These are phyloP conservation scores for Solenopsis invicta DNA, from an alignment of 1,140 invertebrate species.

Conservation along the genomic window DNA sequence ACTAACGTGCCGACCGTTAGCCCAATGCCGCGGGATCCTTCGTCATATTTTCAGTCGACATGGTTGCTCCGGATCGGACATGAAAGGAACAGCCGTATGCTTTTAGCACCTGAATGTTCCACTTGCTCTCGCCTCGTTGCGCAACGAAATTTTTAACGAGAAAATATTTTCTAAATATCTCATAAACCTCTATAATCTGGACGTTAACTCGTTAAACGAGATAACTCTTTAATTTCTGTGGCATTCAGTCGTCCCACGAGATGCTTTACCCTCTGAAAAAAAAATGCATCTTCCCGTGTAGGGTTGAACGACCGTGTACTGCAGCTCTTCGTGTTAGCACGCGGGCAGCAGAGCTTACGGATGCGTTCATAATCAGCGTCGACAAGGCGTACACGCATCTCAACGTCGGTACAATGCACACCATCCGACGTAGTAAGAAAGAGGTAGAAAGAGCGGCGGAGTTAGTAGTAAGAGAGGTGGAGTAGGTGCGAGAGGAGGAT, in stretches of 20 bases:
- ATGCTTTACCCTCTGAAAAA: conserved; percentile 23
- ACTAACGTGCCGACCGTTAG: conserved; percentile 41
- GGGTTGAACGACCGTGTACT: conserved; percentile 78
- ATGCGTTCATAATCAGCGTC: conserved; percentile 80
- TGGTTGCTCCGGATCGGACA: neutral
- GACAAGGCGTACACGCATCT: conserved; percentile 78
- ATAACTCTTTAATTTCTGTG: neutral
- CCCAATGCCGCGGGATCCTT: conserved; percentile 23
- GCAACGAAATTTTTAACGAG: conserved; percentile 1
- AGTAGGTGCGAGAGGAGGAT: conserved; percentile 51
- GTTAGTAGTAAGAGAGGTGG: conserved; percentile 37
- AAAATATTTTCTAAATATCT: neutral
- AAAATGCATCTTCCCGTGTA: conserved; percentile 48
- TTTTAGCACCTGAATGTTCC: conserved; percentile 13
- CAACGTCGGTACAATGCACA: conserved; percentile 74
- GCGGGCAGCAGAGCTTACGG: conserved; percentile 72
- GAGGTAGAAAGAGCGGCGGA: conserved; percentile 40
- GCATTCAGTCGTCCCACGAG: neutral
- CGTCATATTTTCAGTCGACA: conserved; percentile 33
- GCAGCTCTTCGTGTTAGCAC: conserved; percentile 70
- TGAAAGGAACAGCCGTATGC: neutral
- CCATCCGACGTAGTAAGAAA: conserved; percentile 27
- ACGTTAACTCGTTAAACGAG: neutral
- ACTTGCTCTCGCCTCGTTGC: conserved; percentile 6
- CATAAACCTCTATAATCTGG: neutral